Evolutionary conservation across 2,888 invertebrate genomes (phyloP), one percentile per base, ranked within the genome.

Genomic region (Harpagoxenus sublaevis): DNA sequence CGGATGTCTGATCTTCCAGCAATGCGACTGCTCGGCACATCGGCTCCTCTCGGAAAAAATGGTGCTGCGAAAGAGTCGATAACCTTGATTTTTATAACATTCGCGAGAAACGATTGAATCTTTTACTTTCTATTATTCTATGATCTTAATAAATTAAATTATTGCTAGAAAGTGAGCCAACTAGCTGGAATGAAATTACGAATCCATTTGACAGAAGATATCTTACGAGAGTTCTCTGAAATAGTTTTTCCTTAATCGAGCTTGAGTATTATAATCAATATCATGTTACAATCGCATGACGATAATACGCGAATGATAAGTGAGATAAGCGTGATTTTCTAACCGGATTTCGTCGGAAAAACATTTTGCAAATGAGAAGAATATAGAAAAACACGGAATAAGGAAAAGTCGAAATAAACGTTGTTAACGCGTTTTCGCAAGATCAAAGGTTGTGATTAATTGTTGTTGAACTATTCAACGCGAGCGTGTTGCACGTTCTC

Each of bases 11-110:
- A 57, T 94, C 94, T 4, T 87, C n/a, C 8, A 84, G 66, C 10
- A 94, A 66, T n/a, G 85, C 83, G 10, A 86, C 73, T 1, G 94
- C 87, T 62, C 86, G 89, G 79, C 93, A 94, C 92, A 93, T 92
- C 0, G 94, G 92, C 1, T 94, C 94, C 18, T 92, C 91, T 45
- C 86, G 85, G 48, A 94, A 91, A 75, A 86, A 93, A 71, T 94
- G 93, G 86, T 89, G 92, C 94, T 94, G 86, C 48, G 53, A 23
- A 63, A 42, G 0, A 42, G 12, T 45, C 12, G 8, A 31, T 28
- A 39, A 68, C 2, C 12, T 39, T 63, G 6, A 77, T 65, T 77
- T 66, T 28, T 53, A 8, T 3, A 39, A 77, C 10, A 65, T 53
- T 65, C 6, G 39, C 0, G 2, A 0, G 6, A 65, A 3, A 65